Percentiles rank a stretch among this genome's conserved stretches.
These are phyloP conservation scores for Drosophila differens DNA, from an alignment of 2,888 invertebrate genomes.

Conservation along the genomic window DNA sequence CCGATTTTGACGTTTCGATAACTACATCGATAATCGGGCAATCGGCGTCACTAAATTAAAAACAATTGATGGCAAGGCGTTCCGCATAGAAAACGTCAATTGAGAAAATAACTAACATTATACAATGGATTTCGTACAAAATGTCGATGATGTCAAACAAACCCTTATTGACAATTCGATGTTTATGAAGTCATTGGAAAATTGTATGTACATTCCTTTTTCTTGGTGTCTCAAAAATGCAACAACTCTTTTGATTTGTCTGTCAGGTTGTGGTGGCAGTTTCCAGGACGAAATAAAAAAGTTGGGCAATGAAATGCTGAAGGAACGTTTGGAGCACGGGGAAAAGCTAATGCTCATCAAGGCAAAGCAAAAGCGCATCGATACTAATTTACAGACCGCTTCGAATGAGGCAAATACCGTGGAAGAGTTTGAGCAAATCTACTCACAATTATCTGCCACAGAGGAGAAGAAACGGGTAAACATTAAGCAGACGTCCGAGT, in stretches of 20 bases:
- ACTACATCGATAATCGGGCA: background rate
- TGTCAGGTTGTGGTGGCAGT: constrained; percentile 1
- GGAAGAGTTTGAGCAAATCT: constrained; percentile 6
- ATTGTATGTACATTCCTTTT: background rate
- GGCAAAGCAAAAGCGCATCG: background rate
- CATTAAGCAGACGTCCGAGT: constrained; percentile 36
- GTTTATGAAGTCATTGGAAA: constrained; percentile 6
- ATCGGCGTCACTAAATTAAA: background rate
- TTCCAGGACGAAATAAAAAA: constrained; percentile 2
- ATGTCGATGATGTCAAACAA: constrained; percentile 2
- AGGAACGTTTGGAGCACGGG: background rate
- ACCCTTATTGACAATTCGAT: background rate
- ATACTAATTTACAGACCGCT: background rate
- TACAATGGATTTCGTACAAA: background rate
- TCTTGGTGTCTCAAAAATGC: background rate
- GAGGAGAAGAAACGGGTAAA: constrained; percentile 27
- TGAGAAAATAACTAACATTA: background rate
- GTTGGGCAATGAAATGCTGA: background rate
- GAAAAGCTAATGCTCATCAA: constrained; percentile 1
- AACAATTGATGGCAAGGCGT: background rate
- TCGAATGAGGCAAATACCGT: background rate
- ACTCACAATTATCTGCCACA: background rate
- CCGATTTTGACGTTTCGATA: background rate
- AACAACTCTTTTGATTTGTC: background rate
- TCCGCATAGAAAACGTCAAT: background rate